phyloP scores from a whole-genome alignment of 2,888 invertebrate species.

The Diachrysia chrysitis region DNA sequence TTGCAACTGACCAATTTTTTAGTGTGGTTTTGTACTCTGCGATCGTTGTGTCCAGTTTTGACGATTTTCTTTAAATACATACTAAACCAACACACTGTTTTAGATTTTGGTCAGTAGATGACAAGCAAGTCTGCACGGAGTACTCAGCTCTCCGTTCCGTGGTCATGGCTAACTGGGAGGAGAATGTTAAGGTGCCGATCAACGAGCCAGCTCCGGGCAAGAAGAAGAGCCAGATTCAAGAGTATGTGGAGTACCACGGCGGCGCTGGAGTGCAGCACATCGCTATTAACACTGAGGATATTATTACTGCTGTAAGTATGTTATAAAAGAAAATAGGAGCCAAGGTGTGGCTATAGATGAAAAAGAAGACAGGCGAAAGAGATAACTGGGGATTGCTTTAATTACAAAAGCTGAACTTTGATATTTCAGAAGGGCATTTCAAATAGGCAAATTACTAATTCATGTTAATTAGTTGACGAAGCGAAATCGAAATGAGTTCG shows the following conservation, averaged over 20 bases:
- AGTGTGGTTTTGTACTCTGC: no score
- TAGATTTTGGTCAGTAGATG: slow-evolving; percentile 99
- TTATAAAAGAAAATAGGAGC: no score
- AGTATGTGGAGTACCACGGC: slow-evolving; percentile 99
- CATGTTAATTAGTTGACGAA: no score
- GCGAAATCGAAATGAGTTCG: no score
- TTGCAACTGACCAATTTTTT: no score
- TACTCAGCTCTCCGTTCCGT: slow-evolving; percentile 99
- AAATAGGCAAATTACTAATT: no score
- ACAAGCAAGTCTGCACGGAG: slow-evolving; percentile 97
- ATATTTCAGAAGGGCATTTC: no score
- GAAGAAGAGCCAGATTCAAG: slow-evolving; percentile 99
- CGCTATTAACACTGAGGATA: slow-evolving; percentile 98
- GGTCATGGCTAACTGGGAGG: slow-evolving; percentile 99
- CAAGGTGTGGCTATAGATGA: neutral
- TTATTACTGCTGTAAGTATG: slow-evolving; percentile 94
- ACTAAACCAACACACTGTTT: no score
- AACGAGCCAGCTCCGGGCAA: slow-evolving; percentile 99
- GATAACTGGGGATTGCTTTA: no score
- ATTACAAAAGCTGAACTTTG: no score
- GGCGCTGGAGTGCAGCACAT: slow-evolving; percentile 99
- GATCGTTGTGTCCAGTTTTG: no score
- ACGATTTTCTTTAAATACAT: no score
- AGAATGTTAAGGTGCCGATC: slow-evolving; percentile 98
- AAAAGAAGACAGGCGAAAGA: neutral